phyloP scores from a whole-genome alignment of 2,113 vertebrate species.

The Psephotus haematonotus region DNA sequence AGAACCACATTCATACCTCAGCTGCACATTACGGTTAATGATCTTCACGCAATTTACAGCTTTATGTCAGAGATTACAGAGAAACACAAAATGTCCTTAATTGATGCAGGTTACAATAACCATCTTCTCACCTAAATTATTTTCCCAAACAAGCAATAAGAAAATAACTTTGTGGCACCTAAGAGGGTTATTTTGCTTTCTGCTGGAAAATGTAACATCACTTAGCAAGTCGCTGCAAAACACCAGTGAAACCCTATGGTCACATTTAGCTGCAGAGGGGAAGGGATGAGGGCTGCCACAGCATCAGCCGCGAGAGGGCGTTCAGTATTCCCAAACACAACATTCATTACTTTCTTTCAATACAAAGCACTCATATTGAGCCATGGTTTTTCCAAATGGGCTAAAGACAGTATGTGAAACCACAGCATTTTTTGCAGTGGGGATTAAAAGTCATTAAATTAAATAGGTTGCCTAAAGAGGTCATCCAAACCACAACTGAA shows the following conservation, averaged over 20 bases:
- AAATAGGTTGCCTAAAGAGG: background rate
- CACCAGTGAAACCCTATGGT: accelerated
- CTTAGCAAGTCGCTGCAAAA: background rate
- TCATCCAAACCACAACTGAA: background rate
- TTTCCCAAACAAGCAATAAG: background rate
- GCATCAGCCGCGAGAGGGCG: accelerated
- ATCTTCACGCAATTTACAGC: background rate
- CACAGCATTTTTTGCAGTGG: accelerated
- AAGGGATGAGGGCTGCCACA: background rate
- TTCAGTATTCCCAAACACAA: background rate
- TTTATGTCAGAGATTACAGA: background rate
- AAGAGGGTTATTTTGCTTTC: background rate
- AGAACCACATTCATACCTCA: background rate
- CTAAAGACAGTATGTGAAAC: background rate
- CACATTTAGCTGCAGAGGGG: background rate
- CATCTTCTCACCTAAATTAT: background rate
- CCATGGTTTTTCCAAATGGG: background rate
- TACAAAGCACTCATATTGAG: background rate
- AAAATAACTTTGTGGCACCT: background rate
- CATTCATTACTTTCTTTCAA: background rate
- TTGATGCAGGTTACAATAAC: background rate
- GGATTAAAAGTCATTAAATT: background rate
- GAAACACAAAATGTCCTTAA: background rate
- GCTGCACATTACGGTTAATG: background rate
- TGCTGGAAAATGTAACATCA: background rate